Conservation (phyloP, 1,140 invertebrate genomes). For the Neotoxoptera formosana region DNA sequence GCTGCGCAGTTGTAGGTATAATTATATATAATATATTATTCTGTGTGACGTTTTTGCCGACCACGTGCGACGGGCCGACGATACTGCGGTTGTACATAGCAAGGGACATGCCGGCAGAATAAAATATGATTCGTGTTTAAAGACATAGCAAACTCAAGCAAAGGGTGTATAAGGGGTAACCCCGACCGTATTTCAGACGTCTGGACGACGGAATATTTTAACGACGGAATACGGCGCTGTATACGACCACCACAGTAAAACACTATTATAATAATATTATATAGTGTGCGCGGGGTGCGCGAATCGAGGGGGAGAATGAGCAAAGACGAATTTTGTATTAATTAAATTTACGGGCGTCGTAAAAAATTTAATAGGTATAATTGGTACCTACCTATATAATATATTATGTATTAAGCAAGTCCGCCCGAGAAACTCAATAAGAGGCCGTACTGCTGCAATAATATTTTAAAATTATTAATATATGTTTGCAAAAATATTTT, state of each 20-base stretch:
- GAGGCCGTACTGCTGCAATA: neutral
- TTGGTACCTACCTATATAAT: neutral
- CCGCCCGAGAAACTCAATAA: neutral
- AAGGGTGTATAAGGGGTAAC: neutral
- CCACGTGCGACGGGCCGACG: neutral
- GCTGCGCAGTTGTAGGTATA: neutral
- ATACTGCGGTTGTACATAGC: neutral
- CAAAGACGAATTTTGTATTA: neutral
- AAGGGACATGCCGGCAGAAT: neutral
- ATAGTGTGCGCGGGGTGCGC: neutral
- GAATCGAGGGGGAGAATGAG: neutral
- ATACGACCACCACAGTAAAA: neutral
- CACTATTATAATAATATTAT: neutral
- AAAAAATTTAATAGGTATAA: neutral
- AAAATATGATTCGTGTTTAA: neutral
- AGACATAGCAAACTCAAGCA: neutral
- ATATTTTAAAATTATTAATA: neutral
- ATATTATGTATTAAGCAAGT: neutral
- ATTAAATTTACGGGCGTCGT: neutral
- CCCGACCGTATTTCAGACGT: neutral
- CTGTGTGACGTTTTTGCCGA: slow-evolving; percentile 13
- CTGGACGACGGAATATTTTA: neutral
- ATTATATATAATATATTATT: slow-evolving; percentile 19
- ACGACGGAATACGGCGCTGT: neutral
- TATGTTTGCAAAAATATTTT: neutral